Conservation (phyloP, 2,888 invertebrate species). For the Laspeyria flexula region DNA sequence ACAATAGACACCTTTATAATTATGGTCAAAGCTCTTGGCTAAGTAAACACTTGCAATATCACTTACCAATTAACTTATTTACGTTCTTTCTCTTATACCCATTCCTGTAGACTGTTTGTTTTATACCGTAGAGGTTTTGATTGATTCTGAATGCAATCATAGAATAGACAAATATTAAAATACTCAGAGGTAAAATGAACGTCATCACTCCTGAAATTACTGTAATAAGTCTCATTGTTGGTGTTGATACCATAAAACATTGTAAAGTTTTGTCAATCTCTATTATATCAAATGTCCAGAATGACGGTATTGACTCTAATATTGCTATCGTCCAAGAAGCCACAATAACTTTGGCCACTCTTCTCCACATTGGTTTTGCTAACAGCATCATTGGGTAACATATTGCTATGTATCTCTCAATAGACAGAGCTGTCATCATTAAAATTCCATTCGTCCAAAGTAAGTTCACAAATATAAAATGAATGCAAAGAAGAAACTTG, state of each 20-base stretch:
- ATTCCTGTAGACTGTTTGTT: conserved; percentile 41
- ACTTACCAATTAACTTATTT: conserved; percentile 51
- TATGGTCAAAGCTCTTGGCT: not conserved
- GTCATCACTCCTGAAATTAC: conserved; percentile 35
- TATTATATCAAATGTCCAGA: conserved; percentile 36
- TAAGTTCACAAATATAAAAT: conserved; percentile 32
- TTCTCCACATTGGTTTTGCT: conserved; percentile 29
- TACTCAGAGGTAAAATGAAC: conserved; percentile 44
- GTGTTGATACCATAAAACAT: conserved; percentile 33
- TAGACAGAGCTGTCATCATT: conserved; percentile 43
- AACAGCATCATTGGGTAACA: conserved; percentile 44
- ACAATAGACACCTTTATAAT: too few species aligned
- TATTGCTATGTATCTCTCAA: conserved; percentile 47
- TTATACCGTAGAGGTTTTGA: conserved; percentile 27
- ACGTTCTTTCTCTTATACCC: conserved; percentile 44
- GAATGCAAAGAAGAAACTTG: conserved; percentile 39
- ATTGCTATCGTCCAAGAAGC: conserved; percentile 46
- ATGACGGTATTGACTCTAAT: conserved; percentile 42
- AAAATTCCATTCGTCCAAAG: conserved; percentile 46
- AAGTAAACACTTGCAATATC: not conserved
- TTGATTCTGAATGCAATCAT: conserved; percentile 50
- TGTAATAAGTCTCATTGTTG: conserved; percentile 23
- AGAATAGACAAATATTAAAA: conserved; percentile 45
- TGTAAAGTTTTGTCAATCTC: conserved; percentile 31
- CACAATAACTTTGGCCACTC: conserved; percentile 38